Evolutionary conservation across 2,797 vertebrate species (phyloP).

Genomic region (Semaprochilodus insignis): DNA sequence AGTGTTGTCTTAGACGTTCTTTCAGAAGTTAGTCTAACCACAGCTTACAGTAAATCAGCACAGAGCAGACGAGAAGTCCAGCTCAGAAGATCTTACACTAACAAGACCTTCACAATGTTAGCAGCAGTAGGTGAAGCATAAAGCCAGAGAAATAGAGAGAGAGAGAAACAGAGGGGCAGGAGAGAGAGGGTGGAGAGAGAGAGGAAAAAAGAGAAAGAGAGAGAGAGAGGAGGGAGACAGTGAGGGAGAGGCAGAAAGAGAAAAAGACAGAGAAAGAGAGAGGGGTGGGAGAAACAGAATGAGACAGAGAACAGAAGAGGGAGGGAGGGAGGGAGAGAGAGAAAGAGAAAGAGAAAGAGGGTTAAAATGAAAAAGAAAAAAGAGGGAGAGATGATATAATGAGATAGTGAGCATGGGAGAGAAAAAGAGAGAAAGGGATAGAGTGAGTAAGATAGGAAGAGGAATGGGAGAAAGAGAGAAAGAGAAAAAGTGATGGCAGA

Average conservation of each 20-base stretch:
- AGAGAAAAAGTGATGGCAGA: too few relatives aligned
- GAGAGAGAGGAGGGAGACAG: not conserved
- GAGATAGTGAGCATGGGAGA: too few relatives aligned
- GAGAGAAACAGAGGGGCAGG: not conserved
- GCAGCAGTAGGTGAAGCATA: not conserved
- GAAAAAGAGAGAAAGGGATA: not conserved
- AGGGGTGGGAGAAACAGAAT: not conserved
- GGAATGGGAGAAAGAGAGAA: not conserved
- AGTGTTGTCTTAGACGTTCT: not conserved
- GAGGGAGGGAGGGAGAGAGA: not conserved
- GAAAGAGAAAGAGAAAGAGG: not conserved
- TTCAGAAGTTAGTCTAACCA: not conserved
- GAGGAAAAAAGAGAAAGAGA: not conserved
- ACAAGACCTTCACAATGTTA: not conserved
- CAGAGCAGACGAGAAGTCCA: not conserved
- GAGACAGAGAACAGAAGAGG: not conserved
- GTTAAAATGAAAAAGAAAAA: not conserved
- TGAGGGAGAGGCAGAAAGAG: not conserved
- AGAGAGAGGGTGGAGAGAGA: not conserved
- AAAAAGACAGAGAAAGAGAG: not conserved
- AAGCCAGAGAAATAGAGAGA: not conserved
- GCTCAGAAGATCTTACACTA: not conserved
- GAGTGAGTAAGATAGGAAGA: too few relatives aligned
- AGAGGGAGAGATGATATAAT: not conserved
- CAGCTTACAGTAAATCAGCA: constrained; percentile 3